Conservation (phyloP, 2,888 invertebrate genomes). For the Bembecia ichneumoniformis region DNA sequence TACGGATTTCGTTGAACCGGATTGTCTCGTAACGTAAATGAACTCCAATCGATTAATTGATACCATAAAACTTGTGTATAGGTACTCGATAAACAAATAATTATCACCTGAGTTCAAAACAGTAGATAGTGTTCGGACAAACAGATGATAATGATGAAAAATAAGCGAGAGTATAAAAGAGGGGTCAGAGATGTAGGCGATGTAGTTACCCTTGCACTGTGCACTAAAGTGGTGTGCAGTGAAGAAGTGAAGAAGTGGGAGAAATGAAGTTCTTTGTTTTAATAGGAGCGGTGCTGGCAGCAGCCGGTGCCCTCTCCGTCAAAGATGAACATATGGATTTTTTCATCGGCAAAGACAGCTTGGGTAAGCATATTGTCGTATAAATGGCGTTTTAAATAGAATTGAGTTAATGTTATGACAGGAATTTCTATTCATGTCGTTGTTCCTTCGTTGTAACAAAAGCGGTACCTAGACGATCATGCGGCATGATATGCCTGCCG, state of each 20-base stretch:
- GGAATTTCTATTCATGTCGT: too few species aligned
- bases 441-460: too few species aligned
- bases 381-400: not conserved
- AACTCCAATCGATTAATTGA: too few species aligned
- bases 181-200: not conserved
- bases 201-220: not conserved
- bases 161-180: not conserved
- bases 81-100: not conserved
- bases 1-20: too few species aligned
- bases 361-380: slow-evolving; percentile 31
- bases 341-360: slow-evolving; percentile 41
- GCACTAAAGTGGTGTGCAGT: not conserved
- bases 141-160: not conserved
- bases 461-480: too few species aligned
- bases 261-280: slow-evolving; percentile 37
- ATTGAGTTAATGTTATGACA: too few species aligned
- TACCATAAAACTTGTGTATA: too few species aligned
- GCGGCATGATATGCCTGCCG: too few species aligned
- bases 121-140: not conserved
- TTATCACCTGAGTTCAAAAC: not conserved
- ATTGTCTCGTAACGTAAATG: too few species aligned
- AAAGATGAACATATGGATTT: slow-evolving; percentile 31
- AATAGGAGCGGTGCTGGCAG: slow-evolving; percentile 36
- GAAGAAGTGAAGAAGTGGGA: not conserved
- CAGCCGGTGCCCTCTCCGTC: slow-evolving; percentile 41